A percentile compares a stretch with the other conserved stretches of the same genome.
phyloP scores from a whole-genome alignment of 2,113 vertebrate genomes.

The Toxotes jaculatrix region DNA sequence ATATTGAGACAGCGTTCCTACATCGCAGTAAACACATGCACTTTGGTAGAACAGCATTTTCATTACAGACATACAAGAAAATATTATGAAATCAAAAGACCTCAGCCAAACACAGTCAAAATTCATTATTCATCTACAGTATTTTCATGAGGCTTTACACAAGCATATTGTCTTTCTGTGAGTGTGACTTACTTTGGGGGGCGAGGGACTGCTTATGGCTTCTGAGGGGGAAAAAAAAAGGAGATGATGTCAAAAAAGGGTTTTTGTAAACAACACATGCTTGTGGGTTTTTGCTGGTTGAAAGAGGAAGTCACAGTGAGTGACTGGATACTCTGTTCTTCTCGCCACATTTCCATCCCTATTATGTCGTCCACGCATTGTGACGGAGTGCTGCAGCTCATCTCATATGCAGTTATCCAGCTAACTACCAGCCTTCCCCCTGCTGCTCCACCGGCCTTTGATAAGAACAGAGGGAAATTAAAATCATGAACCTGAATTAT shows the following conservation, averaged over 20 bases:
- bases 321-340: constrained; percentile 72
- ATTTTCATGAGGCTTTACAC: constrained; percentile 31
- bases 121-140: constrained; percentile 70
- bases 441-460: constrained; percentile 80
- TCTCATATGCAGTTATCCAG: constrained; percentile 84
- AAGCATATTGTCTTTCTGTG: constrained; percentile 31
- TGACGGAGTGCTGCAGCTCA: constrained; percentile 78
- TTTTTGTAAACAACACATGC: constrained; percentile 75
- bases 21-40: constrained; percentile 43
- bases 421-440: constrained; percentile 84
- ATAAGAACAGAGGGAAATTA: constrained; percentile 90
- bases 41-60: constrained; percentile 57
- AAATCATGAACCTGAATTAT: constrained; percentile 89
- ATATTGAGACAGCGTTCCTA: constrained; percentile 38
- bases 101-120: constrained; percentile 36
- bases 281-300: constrained; percentile 63
- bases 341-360: constrained; percentile 78
- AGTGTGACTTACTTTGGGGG: constrained; percentile 40
- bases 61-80: constrained; percentile 35
- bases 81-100: constrained; percentile 58
- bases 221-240: constrained; percentile 37
- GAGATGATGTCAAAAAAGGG: constrained; percentile 52
- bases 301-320: constrained; percentile 63
- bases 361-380: constrained; percentile 79
- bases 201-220: constrained; percentile 44